Evolutionary conservation across 2,888 invertebrate species (phyloP).

Genomic region (Cephus nigrinus): DNA sequence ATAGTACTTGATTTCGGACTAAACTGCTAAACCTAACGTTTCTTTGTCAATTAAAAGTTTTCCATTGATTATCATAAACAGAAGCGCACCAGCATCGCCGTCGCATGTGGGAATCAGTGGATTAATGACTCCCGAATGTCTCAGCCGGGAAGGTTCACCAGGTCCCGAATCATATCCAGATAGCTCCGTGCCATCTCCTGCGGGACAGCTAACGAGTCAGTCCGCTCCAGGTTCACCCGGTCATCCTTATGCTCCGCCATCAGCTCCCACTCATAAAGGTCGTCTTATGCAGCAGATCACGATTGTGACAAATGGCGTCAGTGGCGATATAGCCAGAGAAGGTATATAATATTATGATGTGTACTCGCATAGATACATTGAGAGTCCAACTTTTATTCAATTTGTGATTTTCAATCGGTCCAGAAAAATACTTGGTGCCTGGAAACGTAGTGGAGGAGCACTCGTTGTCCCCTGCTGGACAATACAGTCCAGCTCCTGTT

Average conservation of each 20-base stretch:
- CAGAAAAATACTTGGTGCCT: conserved; percentile 69
- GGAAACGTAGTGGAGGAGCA: conserved; percentile 69
- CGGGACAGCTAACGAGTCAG: conserved; percentile 69
- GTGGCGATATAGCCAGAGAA: conserved; percentile 58
- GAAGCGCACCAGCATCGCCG: conserved; percentile 95
- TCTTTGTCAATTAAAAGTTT: not conserved
- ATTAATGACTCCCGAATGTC: conserved; percentile 84
- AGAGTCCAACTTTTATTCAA: not conserved
- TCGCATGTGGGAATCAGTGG: conserved; percentile 90
- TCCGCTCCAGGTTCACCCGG: conserved; percentile 75
- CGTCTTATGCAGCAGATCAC: conserved; percentile 64
- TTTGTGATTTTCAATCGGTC: conserved; percentile 28
- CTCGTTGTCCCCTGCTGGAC: conserved; percentile 70
- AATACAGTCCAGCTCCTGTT: conserved; percentile 72
- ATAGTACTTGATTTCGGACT: too few species aligned
- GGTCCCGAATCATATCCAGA: conserved; percentile 77
- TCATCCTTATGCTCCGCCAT: conserved; percentile 66
- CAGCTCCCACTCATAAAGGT: conserved; percentile 54
- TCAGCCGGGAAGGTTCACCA: conserved; percentile 94
- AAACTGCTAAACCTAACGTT: too few species aligned
- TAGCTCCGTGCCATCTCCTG: conserved; percentile 69
- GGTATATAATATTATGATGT: conserved; percentile 39
- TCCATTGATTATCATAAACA: conserved; percentile 57
- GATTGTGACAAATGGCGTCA: conserved; percentile 63
- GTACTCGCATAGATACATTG: not conserved